Base-by-base conservation (phyloP, 2,888 invertebrate species). In the Drosophila fulvimacula region DNA sequence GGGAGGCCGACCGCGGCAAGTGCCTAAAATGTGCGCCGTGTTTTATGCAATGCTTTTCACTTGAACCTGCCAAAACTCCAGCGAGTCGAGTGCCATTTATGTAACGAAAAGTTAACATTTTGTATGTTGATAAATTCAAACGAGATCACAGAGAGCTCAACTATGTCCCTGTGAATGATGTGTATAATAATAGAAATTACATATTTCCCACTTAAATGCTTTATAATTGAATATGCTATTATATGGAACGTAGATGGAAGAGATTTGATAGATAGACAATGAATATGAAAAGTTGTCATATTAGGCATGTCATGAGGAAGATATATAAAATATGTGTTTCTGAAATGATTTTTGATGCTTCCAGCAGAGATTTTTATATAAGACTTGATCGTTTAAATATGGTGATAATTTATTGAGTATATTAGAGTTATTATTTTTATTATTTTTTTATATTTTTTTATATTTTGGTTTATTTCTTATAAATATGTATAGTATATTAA, bases 21-120 rank as follows among this genome's bases (percentile, higher is more conserved):
- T 85, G 74, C 77, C 88, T 62, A 76, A 85, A 77, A 72, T 86
- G 67, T 83, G 72, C 61, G 83, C 86, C 67, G 66, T 69, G 69
- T 73, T 78, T 71, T 69, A 81, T 81, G 75, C 82, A 79, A 78
- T 49, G 68, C 66, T 79, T 79, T 74, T 56, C 74, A 81, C 70
- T 83, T 64, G 52, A 86, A 78, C 65, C 81, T 80, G 32, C 70
- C 53, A 78, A 71, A 74, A 62, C 66, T 52, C 66, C 78, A 42
- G 27, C 69, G 80, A 38, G 64, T 73, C 65, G 66, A 83, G 81
- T 75, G 63, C 64, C 70, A 75, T 83, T 83, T 80, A 77, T 61
- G 17, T 42, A 64, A 41, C 58, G 49, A 69, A 64, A 78, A 73
- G 63, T 75, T 77, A 15, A 9, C 53, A 56, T 73, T 73, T 56